Evolutionary conservation across 2,113 vertebrate genomes (phyloP), one percentile per base, ranked within the genome.

Genomic region (Oreochromis spilurus): DNA sequence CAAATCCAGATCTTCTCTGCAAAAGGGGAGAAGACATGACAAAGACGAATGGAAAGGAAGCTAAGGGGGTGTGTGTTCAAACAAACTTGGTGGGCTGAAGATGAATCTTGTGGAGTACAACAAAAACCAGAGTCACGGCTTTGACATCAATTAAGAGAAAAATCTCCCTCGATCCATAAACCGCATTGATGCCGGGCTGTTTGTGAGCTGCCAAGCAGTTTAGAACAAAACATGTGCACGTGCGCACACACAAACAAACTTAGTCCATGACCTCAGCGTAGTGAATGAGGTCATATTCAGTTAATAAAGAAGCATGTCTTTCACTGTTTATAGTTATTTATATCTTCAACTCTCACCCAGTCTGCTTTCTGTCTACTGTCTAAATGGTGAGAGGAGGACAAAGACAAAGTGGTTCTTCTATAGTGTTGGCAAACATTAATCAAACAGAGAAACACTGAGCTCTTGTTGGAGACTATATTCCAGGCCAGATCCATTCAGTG

Each of bases 301-400:
- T 89, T 53, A 82, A 58, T 65, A 29, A 83, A 84, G 65, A 88
- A 85, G 60, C 62, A 75, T 7, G 53, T 81, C 87, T 89, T 87
- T 82, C 70, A 84, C 81, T 45, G 53, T 88, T 58, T 82, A 34
- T 21, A 87, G 86, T 90, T 93, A 93, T 95, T 93, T 92, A 92
- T 91, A 92, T 67, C 31, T 80, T 81, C 52, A 90, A 81, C 92
- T 84, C 79, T 91, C 67, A 88, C 43, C 84, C 82, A 81, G 54
- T 89, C 36, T 81, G 79, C 45, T 88, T 84, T 83, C 53, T 72
- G 58, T 86, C 26, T 43, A 65, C 55, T 26, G 75, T 72, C 43
- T 81, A 36, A 82, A 36, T 9, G 21, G 31, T 40, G n/a, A 9
- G 54, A 45, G 17, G 29, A 86, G 14, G 43, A 82, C 52, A 83